Evolutionary conservation across 2,113 vertebrate genomes (phyloP), one percentile per base, ranked within the genome.

Genomic region (Festucalex cinctus): DNA sequence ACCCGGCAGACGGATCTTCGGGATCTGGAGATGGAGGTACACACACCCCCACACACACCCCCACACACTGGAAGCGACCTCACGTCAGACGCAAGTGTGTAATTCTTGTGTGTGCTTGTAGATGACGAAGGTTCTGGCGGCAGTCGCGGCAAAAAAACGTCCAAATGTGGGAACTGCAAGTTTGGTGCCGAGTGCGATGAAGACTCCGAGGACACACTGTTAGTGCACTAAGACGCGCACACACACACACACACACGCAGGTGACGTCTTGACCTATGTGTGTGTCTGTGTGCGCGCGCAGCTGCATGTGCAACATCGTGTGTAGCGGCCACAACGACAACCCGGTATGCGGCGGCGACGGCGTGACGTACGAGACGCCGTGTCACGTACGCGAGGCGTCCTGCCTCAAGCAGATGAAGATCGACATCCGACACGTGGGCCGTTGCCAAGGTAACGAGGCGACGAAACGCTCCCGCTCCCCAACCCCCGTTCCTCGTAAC

Each of bases 251-350:
- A 32, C 56, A 64, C 28, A 37, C 48, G n/a, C 28, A 20, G 22
- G 43, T 22, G 37, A 39, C 16, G 4, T 2, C 7, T 36, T 60
- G 58, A 60, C 32, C 2, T 2, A 37, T 32, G 36, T 10, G 9
- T 36, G 37, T 70, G 32, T 61, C 4, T 58, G 20, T 62, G 4
- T 58, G 20, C 75, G 65, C 68, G 13, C 66, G 0, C 88, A 98
- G 97, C 82, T 98, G 97, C 89, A 96, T 98, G n/a, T 98, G 96
- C 86, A 99, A 98, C 86, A 98, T 99, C 77, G 96, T 97, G 86
- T 98, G 97, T 88, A 99, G 94, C 53, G 96, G 96, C 41, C 96
- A 97, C 90, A 98, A 96, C 73, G 96, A 98, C 81, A 99, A 98
- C 88, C 95, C 94, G 2, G 95, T 98, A 49, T 99, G 96, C 75